phyloP scores from a whole-genome alignment of 1,140 invertebrate species.

The Drosophila subobscura region DNA sequence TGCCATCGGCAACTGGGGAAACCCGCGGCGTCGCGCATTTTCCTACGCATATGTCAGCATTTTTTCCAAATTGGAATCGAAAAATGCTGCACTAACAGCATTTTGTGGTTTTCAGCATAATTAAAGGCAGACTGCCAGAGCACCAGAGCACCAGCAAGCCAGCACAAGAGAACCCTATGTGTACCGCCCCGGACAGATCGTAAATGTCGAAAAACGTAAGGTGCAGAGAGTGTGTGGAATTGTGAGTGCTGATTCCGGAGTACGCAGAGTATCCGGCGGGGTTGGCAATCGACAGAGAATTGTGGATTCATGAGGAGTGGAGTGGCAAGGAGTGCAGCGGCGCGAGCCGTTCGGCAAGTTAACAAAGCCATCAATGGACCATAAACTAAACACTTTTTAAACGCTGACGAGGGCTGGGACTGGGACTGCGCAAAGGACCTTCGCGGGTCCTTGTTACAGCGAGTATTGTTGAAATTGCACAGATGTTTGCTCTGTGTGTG shows the following conservation, averaged over 20 bases:
- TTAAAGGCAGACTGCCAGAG: slow-evolving; percentile 72
- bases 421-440: neutral
- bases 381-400: slow-evolving; percentile 84
- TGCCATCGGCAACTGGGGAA: slow-evolving; percentile 7
- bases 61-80: slow-evolving; percentile 75
- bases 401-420: slow-evolving; percentile 48
- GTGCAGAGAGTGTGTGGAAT: slow-evolving; percentile 34
- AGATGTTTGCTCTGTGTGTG: slow-evolving; percentile 56
- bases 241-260: too few relatives aligned
- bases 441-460: slow-evolving; percentile 30
- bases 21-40: slow-evolving; percentile 55
- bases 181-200: slow-evolving; percentile 78
- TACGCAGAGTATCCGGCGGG: slow-evolving; percentile 21
- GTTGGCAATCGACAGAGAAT: slow-evolving; percentile 57
- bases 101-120: slow-evolving; percentile 82
- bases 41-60: slow-evolving; percentile 80
- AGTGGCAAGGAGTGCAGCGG: slow-evolving; percentile 9
- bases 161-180: slow-evolving; percentile 16
- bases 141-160: neutral
- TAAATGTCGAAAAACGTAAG: slow-evolving; percentile 83
- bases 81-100: slow-evolving; percentile 80
- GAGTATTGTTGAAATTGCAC: slow-evolving; percentile 55
- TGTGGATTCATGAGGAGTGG: slow-evolving; percentile 45
- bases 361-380: slow-evolving; percentile 83
- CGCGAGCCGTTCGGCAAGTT: slow-evolving; percentile 64